phyloP scores from a whole-genome alignment of 2,888 invertebrate species.

The Drosophila subsilvestris region DNA sequence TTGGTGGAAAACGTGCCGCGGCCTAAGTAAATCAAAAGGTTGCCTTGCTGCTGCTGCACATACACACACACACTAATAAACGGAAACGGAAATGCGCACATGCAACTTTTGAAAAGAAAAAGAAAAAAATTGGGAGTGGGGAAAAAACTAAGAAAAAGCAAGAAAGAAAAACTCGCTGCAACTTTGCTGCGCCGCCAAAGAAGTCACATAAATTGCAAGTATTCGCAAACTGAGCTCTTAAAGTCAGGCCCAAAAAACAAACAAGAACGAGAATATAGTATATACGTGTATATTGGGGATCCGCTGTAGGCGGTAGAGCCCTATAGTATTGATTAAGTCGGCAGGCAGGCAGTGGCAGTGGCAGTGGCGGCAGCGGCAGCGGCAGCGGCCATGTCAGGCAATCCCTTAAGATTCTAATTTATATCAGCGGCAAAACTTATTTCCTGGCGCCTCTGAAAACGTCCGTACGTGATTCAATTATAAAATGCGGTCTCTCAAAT shows the following conservation, averaged over 20 bases:
- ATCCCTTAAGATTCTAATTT: constrained; percentile 80
- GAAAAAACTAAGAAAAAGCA: neutral
- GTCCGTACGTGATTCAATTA: constrained; percentile 84
- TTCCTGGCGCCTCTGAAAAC: constrained; percentile 74
- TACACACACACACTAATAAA: constrained; percentile 58
- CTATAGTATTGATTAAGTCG: constrained; percentile 66
- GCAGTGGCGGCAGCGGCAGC: neutral
- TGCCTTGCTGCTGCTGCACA: constrained; percentile 22
- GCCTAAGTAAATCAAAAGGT: constrained; percentile 74
- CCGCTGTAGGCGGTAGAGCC: neutral
- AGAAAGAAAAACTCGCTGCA: constrained; percentile 49
- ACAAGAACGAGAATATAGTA: neutral
- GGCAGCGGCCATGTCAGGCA: constrained; percentile 41
- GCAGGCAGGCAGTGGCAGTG: constrained; percentile 1
- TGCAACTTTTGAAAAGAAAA: constrained; percentile 58
- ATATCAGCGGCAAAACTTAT: constrained; percentile 76
- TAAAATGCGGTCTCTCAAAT: constrained; percentile 83
- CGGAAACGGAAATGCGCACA: constrained; percentile 66
- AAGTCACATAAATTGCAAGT: constrained; percentile 61
- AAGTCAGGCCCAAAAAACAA: constrained; percentile 44
- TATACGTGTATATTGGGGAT: neutral
- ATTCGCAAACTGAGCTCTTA: constrained; percentile 42
- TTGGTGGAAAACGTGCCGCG: constrained; percentile 52
- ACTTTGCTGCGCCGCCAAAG: constrained; percentile 51
- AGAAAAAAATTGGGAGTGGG: neutral